phyloP scores from a whole-genome alignment of 2,888 invertebrate species.

The Eudasyphora cyanicolor region DNA sequence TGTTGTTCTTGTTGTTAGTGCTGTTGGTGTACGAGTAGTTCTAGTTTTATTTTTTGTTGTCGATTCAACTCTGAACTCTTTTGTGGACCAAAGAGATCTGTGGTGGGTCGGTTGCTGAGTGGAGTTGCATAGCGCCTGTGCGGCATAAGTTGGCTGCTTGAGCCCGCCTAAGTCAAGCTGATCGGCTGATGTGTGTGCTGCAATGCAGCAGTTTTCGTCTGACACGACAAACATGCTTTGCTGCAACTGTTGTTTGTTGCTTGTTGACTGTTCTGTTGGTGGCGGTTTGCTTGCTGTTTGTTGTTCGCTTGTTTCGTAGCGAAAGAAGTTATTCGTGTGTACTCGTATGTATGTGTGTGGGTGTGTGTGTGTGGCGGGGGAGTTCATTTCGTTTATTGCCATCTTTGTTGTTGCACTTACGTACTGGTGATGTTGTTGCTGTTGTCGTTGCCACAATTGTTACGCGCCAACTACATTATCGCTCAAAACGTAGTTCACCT shows the following conservation, averaged over 20 bases:
- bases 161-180: background rate
- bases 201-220: conserved; percentile 64
- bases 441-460: conserved; percentile 71
- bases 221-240: conserved; percentile 71
- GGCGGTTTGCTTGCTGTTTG: conserved; percentile 55
- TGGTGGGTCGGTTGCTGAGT: background rate
- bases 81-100: conserved; percentile 23
- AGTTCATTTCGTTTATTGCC: conserved; percentile 58
- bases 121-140: conserved; percentile 60
- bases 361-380: conserved; percentile 59
- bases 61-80: conserved; percentile 63
- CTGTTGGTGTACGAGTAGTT: conserved; percentile 11
- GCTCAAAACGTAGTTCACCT: conserved; percentile 45
- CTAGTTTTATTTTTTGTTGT: conserved; percentile 43
- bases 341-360: conserved; percentile 64
- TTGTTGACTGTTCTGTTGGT: conserved; percentile 62
- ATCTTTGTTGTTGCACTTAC: conserved; percentile 63
- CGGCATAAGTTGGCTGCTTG: conserved; percentile 39
- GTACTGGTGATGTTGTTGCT: conserved; percentile 71
- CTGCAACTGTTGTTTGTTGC: conserved; percentile 65
- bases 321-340: conserved; percentile 39
- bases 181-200: conserved; percentile 38
- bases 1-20: too few species aligned
- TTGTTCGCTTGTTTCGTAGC: conserved; percentile 58
- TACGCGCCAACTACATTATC: conserved; percentile 66